A percentile compares a stretch with the other conserved stretches of the same genome.
Evolutionary conservation across 2,797 vertebrate genomes (phyloP).

Genomic region (Huso huso): DNA sequence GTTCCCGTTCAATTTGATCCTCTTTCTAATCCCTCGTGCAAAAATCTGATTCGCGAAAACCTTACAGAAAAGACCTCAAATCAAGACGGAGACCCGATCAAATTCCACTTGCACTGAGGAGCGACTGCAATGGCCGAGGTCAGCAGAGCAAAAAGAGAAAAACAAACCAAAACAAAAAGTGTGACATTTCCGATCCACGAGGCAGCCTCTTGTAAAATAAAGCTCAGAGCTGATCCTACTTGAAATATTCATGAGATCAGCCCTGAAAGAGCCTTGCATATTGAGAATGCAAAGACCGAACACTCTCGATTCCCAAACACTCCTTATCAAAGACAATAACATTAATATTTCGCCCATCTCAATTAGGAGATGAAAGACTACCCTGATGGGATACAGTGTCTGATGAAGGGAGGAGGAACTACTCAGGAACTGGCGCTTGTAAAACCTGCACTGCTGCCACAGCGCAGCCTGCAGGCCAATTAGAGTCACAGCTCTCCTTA

Average conservation of each 20-base stretch:
- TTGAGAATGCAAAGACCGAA: conserved; percentile 53
- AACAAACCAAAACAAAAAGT: not conserved
- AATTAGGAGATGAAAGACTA: conserved; percentile 59
- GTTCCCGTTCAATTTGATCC: too few relatives aligned
- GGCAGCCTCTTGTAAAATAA: conserved; percentile 33
- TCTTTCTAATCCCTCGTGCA: too few relatives aligned
- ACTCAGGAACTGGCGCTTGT: too few relatives aligned
- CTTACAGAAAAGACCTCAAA: too few relatives aligned
- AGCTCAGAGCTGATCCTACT: conserved; percentile 49
- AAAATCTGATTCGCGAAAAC: too few relatives aligned
- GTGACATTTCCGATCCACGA: conserved; percentile 18
- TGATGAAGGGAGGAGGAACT: too few relatives aligned
- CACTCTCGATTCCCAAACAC: conserved; percentile 56
- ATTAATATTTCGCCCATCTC: conserved; percentile 62
- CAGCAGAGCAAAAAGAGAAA: not conserved
- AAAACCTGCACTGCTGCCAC: too few relatives aligned
- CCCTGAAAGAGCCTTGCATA: conserved; percentile 55
- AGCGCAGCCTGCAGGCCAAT: too few relatives aligned
- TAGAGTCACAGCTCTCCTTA: too few relatives aligned
- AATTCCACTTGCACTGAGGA: too few relatives aligned
- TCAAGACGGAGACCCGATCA: too few relatives aligned
- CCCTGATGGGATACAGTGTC: conserved; percentile 5
- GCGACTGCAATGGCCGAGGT: too few relatives aligned
- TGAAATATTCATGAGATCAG: conserved; percentile 71
- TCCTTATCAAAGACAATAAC: conserved; percentile 66